Base-by-base conservation (phyloP, 2,113 vertebrate genomes). In the Neomonachus schauinslandi region DNA sequence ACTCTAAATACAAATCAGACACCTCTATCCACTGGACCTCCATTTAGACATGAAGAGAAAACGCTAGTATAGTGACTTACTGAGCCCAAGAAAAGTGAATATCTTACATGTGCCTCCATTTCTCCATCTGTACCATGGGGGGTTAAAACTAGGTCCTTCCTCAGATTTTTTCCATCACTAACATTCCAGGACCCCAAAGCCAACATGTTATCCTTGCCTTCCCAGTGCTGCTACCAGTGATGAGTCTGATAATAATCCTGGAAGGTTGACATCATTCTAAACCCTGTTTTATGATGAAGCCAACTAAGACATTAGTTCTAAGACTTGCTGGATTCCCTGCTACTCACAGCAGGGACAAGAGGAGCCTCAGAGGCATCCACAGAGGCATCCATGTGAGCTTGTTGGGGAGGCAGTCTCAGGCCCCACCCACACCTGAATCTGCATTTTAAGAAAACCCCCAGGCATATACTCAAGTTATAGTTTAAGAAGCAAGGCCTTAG, bases 1-100 rank as follows among this genome's bases (percentile, higher is more conserved):
- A 96, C n/a, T 5, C 67, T 49, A 65, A 53, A 84, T 57, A 94
- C 42, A 77, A 97, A 76, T 63, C 46, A 89, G 74, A 69, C 13
- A 72, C 7, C 14, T 89, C n/a, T 82, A 36, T 72, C 46, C 31
- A 67, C 59, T 57, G 4, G 9, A 39, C 39, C 18, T 55, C 33
- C 31, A 11, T 69, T 74, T 94, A 46, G 16, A 94, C 36, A 31
- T 53, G 51, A 84, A 93, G 26, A 91, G n/a, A 26, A 85, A 13
- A 61, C 24, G 13, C 8, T 61, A 4, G 13, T 51, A 7, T 3
- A 31, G 42, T 26, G 31, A 97, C 15, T 55, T 77, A 39, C 59
- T 46, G 51, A 88, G 53, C 5, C 79, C n/a, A 63, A 39, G 9
- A 76, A 31, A 42, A 94, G 53, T 57, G 33, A 39, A 19, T 53